Base-by-base conservation (phyloP, 2,113 vertebrate genomes). In the Pholis gunnellus region DNA sequence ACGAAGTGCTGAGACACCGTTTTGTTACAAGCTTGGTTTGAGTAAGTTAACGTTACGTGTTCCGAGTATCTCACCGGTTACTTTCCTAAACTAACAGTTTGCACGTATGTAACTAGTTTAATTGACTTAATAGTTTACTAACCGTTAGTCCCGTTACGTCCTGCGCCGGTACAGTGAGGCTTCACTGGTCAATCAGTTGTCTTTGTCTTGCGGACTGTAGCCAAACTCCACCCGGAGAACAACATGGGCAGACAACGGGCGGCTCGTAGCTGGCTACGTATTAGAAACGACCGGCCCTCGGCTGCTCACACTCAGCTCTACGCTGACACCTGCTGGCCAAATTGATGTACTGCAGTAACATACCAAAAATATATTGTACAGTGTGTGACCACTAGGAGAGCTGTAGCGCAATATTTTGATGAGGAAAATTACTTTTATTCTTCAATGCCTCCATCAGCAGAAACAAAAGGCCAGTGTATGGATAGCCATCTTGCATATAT, bases 171-270 rank as follows among this genome's bases (percentile, higher is more conserved):
- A 38, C 73, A 40, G 50, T 9, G 4, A 6, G 6, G 50, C 15
- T 50, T 29, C 60, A 22, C 50, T 2, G 71, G 42, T 72, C 81
- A 85, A 75, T 89, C 79, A 56, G 50, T 83, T 3, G 87, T 75
- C 92, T 94, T 91, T 92, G 89, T 92, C 83, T 90, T 0, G 67
- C 36, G 67, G 72, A 80, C 79, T 74, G 77, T 27, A 63, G 81
- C 54, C 74, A 83, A 88, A 90, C 90, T 92, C 91, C 88, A 76
- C 85, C 92, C 86, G 91, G 72, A 56, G 72, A 72, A 70, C 65
- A 76, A 46, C 66, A 80, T 7, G 63, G 79, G 44, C 75, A 52
- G 34, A 38, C 61, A 42, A 46, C 84, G 38, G 29, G 75, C 48
- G 8, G 52, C 31, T 56, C 18, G 11, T 13, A 8, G 59, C 34